Base-by-base conservation (phyloP, 2,113 vertebrate species). In the Grammomys surdaster region DNA sequence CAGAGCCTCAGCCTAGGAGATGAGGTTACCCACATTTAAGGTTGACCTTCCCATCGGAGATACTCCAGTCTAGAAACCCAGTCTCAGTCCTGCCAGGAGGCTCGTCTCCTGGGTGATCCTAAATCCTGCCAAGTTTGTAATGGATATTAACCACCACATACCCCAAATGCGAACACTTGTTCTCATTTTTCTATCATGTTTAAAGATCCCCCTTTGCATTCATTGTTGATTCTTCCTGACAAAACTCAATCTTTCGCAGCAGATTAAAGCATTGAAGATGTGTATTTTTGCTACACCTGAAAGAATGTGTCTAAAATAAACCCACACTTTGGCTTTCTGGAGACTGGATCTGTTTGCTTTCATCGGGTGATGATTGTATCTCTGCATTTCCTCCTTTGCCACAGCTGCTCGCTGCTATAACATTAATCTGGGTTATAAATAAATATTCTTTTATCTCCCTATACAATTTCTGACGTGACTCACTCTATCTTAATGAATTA, bases 401-500 rank as follows among this genome's bases (percentile, higher is more conserved):
- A 63, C 1, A 28, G 73, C 19, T 78, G 43, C 76, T 92, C 28
- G 65, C 31, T 76, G 31, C 22, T 80, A 0, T 86, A 76, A 63
- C 46, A 78, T 28, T 92, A 88, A 73, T 14, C 40, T 20, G 73
- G 14, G 76, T 73, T 88, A 85, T 77, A 58, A 93, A 94, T 72
- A 94, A 72, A 75, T n/a, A 4, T 85, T 63, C 48, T 75, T 90
- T 89, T 78, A 90, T 51, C 54, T 12, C 5, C 2, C 33, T 24
- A 56, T 46, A 43, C 13, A 73, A 77, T 36, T 73, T 78, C 73
- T 94, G 69, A 65, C 5, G 26, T 54, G 63, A 77, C 36, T 65
- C 16, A 91, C 48, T 70, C 43, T 80, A 43, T 81, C 77, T 94
- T 95, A 93, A 56, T 89, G 36, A 77, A 82, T 43, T 89, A 54